A percentile compares a stretch with the other conserved stretches of the same genome.
phyloP scores from a whole-genome alignment of 1,140 invertebrate species.

The Zeugodacus cucurbitae region DNA sequence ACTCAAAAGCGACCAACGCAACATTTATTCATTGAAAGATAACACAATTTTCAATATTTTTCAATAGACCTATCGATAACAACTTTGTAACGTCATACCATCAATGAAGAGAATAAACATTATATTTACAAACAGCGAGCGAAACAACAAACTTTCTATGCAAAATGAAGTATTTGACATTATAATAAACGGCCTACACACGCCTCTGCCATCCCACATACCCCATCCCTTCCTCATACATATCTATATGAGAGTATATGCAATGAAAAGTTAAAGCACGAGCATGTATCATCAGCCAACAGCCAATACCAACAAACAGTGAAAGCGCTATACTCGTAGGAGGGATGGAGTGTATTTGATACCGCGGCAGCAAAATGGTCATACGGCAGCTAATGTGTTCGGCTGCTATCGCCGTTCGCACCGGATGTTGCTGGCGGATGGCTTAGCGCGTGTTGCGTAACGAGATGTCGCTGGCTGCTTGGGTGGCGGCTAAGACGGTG shows the following conservation, averaged over 20 bases:
- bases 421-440: slow-evolving; percentile 47
- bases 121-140: slow-evolving; percentile 10
- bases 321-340: not conserved
- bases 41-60: slow-evolving; percentile 25
- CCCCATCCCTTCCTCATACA: not conserved
- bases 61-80: slow-evolving; percentile 30
- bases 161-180: slow-evolving; percentile 43
- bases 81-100: not conserved
- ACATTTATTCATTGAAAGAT: not conserved
- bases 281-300: slow-evolving; percentile 15
- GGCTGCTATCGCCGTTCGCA: slow-evolving; percentile 42
- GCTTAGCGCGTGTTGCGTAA: slow-evolving; percentile 46
- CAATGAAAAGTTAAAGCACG: not conserved
- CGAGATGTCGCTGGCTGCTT: slow-evolving; percentile 39
- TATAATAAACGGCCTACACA: slow-evolving; percentile 65
- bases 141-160: slow-evolving; percentile 25
- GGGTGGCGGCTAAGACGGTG: not conserved
- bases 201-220: slow-evolving; percentile 58
- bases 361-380: not conserved
- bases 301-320: not conserved
- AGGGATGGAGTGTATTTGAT: not conserved
- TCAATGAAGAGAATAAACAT: not conserved
- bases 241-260: not conserved
- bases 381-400: slow-evolving; percentile 32
- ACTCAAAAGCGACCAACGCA: not conserved